Evolutionary conservation across 2,797 vertebrate species (phyloP), one percentile per base, ranked within the genome.

Genomic region (Aldrovandia affinis): DNA sequence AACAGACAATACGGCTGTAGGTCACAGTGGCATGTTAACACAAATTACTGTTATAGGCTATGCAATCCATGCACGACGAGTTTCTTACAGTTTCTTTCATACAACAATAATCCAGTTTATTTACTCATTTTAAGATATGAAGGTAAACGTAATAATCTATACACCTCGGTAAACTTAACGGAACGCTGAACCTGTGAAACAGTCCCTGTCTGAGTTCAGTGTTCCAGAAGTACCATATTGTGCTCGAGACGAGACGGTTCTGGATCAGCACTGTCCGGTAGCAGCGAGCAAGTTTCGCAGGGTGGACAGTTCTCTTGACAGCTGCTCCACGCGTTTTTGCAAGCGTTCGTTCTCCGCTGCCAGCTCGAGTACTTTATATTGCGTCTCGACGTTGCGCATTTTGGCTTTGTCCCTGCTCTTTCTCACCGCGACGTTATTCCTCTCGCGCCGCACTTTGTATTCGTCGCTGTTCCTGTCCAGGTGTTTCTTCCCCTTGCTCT

Each of bases 371-470:
- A 99, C 98, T 91, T 98, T 98, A 85, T 98, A 97, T 92, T 99
- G 98, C 77, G 98, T 99, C 96, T 99, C 98, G 94, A 98, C 88
- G 95, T 99, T 99, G 94, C 98, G 97, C 95, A 97, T 91, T 92
- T 99, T 99, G 86, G 98, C 98, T 94, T 99, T 99, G 95, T 99
- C 98, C 90, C 98, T 95, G 95, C 98, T 99, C 94, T 99, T 99
- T 90, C 98, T 95, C 94, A 99, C 98, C 6, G 98, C 98, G 88
- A 98, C 97, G 96, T 99, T 99, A 96, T 99, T 99, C 92, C 98
- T 95, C 96, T 99, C 98, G 75, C 98, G 94, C 89, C 98, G 94
- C 88, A 92, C 89, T 93, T 95, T 95, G 95, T 99, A 99, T 94
- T 99, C 98, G 0, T 99, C 97, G 92, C 98, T 99, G 95, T 97